Evolutionary conservation across 2,888 invertebrate genomes (phyloP), one percentile per base, ranked within the genome.

Genomic region (Mantis religiosa): DNA sequence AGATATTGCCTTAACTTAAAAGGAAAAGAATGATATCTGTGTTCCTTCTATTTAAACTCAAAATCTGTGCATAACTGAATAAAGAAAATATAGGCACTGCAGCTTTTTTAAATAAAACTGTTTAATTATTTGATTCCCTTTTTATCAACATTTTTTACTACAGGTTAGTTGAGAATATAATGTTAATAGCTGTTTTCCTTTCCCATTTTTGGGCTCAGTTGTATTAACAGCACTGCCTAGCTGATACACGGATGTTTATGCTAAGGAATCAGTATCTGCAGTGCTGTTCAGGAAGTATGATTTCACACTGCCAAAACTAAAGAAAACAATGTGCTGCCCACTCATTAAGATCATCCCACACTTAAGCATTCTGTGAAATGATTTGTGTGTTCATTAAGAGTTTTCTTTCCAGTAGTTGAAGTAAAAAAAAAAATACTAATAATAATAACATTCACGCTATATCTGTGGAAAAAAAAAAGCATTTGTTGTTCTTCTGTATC

Each of bases 401-500:
- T 71, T 86, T 81, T 86, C n/a, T 85, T 85, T 85, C 47, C 20
- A 27, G 15, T 86, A 41, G 81, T 85, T 2, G n/a, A n/a, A 85
- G n/a, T n/a, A 85, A 85, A 85, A 41, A 9, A 41, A 41, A 83
- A n/a, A n/a, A n/a, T n/a, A n/a, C n/a, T n/a, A n/a, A n/a, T n/a
- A n/a, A 27, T 82, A 88, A 84, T 88, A 88, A 28, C 83, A 84
- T 71, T 83, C 28, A 84, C 7, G 28, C 12, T 84, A 81, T 88
- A 30, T 30, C 88, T 88, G 88, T 88, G 83, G 83, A 71, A 28
- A 3, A 71, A 28, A 3, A 84, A 84, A 54, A 71, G 88, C 71
- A 89, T 89, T 84, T 82, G 87, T 87, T 87, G 89, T 89, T 41
- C 87, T 89, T 84, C 89, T 87, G 84, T 89, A 89, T 84, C 84